Percentiles rank a stretch among this genome's conserved stretches.
Conservation (phyloP, 2,888 invertebrate genomes). For the Drosophila neotestacea region DNA sequence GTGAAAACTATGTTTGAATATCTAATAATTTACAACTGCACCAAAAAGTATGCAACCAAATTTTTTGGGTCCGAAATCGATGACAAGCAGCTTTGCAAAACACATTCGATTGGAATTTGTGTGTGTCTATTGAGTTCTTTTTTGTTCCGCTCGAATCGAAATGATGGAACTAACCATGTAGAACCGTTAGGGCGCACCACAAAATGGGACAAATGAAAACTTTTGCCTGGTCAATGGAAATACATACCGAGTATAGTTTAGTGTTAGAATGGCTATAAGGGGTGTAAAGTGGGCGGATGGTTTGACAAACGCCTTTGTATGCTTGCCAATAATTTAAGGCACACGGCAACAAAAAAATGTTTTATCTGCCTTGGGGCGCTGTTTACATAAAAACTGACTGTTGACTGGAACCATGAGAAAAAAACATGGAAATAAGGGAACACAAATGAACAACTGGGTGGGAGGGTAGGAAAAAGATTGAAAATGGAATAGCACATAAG, state of each 20-base stretch:
- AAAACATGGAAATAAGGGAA: conserved; percentile 26
- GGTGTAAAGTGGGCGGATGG: conserved; percentile 1
- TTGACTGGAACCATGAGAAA: conserved; percentile 24
- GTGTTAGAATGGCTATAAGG: background rate
- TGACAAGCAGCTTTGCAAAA: conserved; percentile 49
- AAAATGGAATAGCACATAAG: conserved; percentile 30
- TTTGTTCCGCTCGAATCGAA: conserved; percentile 6
- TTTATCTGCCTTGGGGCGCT: conserved; percentile 66
- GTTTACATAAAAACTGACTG: conserved; percentile 73
- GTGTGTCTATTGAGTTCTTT: conserved; percentile 1
- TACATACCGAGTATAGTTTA: conserved; percentile 9
- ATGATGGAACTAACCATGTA: conserved; percentile 57
- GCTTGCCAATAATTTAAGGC: conserved; percentile 73
- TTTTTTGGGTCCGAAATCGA: conserved; percentile 37
- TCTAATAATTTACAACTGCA: conserved; percentile 1
- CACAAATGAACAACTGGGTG: conserved; percentile 26
- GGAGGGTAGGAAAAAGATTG: background rate
- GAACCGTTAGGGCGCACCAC: conserved; percentile 54
- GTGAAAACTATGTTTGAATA: background rate
- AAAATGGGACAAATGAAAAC: conserved; percentile 59
- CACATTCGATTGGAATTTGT: conserved; percentile 32
- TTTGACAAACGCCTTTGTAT: conserved; percentile 61
- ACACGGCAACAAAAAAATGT: conserved; percentile 41
- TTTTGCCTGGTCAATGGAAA: conserved; percentile 54
- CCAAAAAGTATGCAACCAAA: background rate